Evolutionary conservation across 2,113 vertebrate species (phyloP).

Genomic region (Pseudopodoces humilis): DNA sequence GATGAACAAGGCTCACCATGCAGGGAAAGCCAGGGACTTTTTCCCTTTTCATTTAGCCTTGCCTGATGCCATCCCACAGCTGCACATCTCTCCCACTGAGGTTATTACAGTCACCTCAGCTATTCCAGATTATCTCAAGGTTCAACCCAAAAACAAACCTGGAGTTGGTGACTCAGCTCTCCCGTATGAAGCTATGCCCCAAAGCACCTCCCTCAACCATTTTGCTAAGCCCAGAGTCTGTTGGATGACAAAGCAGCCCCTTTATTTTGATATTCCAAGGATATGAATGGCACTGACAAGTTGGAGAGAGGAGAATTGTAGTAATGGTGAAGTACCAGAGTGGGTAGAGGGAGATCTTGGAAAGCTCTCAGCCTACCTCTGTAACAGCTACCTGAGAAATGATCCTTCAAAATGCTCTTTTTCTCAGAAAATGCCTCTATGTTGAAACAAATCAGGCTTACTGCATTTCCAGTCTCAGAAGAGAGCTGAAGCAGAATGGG

Average conservation of each 20-base stretch:
- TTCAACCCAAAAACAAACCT: background rate
- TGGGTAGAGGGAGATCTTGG: background rate
- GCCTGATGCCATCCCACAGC: background rate
- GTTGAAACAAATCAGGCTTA: background rate
- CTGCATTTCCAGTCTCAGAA: background rate
- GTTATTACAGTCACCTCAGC: background rate
- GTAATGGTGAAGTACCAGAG: background rate
- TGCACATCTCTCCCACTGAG: accelerated
- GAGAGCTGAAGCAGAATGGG: background rate
- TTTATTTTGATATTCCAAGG: background rate
- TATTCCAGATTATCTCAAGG: background rate
- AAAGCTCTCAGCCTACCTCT: background rate
- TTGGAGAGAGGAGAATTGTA: background rate
- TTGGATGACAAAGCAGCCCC: background rate
- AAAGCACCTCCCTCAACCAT: background rate
- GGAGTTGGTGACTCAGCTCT: background rate
- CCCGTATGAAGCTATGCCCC: background rate
- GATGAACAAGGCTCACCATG: background rate
- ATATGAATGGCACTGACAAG: background rate
- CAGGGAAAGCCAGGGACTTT: background rate
- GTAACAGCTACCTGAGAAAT: background rate
- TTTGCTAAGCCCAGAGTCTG: background rate
- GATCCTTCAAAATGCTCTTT: background rate
- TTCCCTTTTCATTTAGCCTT: background rate
- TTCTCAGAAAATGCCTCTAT: background rate